Evolutionary conservation across 1,140 invertebrate genomes (phyloP).

Genomic region (Goniozus legneri): DNA sequence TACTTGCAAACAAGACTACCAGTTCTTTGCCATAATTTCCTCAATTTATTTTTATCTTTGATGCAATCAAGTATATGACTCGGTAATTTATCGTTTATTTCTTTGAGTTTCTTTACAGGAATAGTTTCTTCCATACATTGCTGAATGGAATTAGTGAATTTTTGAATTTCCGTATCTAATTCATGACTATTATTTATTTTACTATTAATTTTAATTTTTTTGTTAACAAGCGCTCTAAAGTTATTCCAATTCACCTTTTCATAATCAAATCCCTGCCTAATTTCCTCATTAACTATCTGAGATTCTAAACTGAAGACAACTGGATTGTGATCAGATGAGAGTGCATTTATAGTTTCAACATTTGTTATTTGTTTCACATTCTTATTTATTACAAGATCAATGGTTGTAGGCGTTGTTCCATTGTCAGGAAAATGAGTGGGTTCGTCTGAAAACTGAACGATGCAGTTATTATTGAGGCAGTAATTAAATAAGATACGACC

Average conservation of each 20-base stretch:
- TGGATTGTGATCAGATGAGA: slow-evolving; percentile 28
- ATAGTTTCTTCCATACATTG: slow-evolving; percentile 9
- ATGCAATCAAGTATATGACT: slow-evolving; percentile 10
- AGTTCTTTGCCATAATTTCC: slow-evolving; percentile 24
- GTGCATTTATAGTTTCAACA: slow-evolving; percentile 11
- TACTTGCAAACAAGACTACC: slow-evolving; percentile 6
- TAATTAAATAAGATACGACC: slow-evolving; percentile 19
- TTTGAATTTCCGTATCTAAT: slow-evolving; percentile 15
- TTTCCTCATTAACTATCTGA: neutral
- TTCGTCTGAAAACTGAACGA: slow-evolving; percentile 17
- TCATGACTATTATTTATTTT: slow-evolving; percentile 7
- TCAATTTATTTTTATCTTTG: slow-evolving; percentile 16
- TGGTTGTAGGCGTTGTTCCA: slow-evolving; percentile 21
- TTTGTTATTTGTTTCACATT: slow-evolving; percentile 17
- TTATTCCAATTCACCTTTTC: slow-evolving; percentile 10
- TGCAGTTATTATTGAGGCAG: slow-evolving; percentile 19
- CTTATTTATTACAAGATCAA: slow-evolving; percentile 27
- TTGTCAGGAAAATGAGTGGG: slow-evolving; percentile 26
- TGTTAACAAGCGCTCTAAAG: slow-evolving; percentile 6
- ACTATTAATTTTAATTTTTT: slow-evolving; percentile 1
- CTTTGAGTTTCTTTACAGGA: neutral
- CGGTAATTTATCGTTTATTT: slow-evolving; percentile 11
- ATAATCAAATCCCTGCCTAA: slow-evolving; percentile 3
- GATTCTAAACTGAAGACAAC: slow-evolving; percentile 11
- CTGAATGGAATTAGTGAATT: slow-evolving; percentile 15